phyloP scores from a whole-genome alignment of 2,113 vertebrate species.

The Eretmochelys imbricata region DNA sequence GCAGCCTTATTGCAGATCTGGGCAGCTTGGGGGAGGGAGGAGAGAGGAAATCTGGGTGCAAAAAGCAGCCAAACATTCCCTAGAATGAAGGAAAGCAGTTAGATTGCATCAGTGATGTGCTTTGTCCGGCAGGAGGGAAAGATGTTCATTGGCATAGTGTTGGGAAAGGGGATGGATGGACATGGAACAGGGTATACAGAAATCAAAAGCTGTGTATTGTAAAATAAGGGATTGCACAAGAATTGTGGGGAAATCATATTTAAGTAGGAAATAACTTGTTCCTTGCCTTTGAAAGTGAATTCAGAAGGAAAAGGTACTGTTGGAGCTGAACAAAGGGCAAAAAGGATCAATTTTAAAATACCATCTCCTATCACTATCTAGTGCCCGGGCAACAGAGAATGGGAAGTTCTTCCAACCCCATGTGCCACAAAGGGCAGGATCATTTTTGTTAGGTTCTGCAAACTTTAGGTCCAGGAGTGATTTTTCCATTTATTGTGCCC shows the following conservation, averaged over 20 bases:
- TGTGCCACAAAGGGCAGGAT: too few relatives aligned
- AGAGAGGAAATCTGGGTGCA: background rate
- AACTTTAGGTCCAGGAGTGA: too few relatives aligned
- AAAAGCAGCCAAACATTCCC: background rate
- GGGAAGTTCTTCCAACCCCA: too few relatives aligned
- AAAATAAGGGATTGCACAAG: background rate
- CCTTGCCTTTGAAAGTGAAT: background rate
- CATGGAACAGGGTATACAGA: background rate
- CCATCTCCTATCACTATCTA: too few relatives aligned
- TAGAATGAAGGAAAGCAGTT: background rate
- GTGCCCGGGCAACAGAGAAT: too few relatives aligned
- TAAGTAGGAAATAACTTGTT: background rate
- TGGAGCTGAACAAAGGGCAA: background rate
- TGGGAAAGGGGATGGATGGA: background rate
- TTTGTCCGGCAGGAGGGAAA: background rate
- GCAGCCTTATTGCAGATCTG: rapidly evolving
- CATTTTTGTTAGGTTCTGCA: too few relatives aligned
- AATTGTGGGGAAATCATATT: background rate
- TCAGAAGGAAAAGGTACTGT: background rate
- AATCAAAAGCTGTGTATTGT: background rate
- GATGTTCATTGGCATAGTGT: background rate
- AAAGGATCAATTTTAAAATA: background rate
- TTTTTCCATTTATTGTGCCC: too few relatives aligned
- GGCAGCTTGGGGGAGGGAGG: rapidly evolving
- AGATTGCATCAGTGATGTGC: background rate